Conservation (phyloP, 2,888 invertebrate species). For the Cephonodes hylas region DNA sequence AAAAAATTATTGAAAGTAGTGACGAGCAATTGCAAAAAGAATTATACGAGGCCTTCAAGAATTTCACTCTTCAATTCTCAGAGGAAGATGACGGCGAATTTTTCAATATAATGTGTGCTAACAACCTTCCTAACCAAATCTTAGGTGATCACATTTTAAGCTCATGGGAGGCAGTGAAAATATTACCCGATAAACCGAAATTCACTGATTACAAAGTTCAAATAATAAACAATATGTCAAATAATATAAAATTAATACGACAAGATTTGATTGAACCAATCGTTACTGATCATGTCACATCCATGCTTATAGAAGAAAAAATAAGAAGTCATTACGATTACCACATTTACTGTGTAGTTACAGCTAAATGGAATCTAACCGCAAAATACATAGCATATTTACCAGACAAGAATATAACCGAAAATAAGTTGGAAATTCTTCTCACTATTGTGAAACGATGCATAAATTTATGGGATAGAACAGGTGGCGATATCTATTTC, state of each 20-base stretch:
- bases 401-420: conserved; percentile 20
- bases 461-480: conserved; percentile 29
- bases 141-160: conserved; percentile 33
- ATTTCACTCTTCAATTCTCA: conserved; percentile 38
- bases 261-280: conserved; percentile 34
- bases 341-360: conserved; percentile 22
- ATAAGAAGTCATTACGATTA: conserved; percentile 14
- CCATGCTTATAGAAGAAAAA: conserved; percentile 28
- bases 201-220: conserved; percentile 31
- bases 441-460: conserved; percentile 29
- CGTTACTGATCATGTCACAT: conserved; percentile 37
- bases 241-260: conserved; percentile 29
- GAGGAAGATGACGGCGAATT: conserved; percentile 48
- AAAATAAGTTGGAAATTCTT: conserved; percentile 24
- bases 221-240: conserved; percentile 32
- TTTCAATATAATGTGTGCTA: conserved; percentile 32
- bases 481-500: conserved; percentile 20
- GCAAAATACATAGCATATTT: conserved; percentile 29
- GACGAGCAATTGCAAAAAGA: conserved; percentile 26
- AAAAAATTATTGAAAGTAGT: conserved; percentile 30
- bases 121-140: conserved; percentile 32
- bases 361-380: conserved; percentile 38
- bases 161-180: conserved; percentile 42
- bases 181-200: conserved; percentile 34
- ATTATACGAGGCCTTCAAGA: conserved; percentile 43